A percentile compares a stretch with the other conserved stretches of the same genome.
phyloP scores from a whole-genome alignment of 2,797 vertebrate species.

The Lindbergichthys nudifrons region DNA sequence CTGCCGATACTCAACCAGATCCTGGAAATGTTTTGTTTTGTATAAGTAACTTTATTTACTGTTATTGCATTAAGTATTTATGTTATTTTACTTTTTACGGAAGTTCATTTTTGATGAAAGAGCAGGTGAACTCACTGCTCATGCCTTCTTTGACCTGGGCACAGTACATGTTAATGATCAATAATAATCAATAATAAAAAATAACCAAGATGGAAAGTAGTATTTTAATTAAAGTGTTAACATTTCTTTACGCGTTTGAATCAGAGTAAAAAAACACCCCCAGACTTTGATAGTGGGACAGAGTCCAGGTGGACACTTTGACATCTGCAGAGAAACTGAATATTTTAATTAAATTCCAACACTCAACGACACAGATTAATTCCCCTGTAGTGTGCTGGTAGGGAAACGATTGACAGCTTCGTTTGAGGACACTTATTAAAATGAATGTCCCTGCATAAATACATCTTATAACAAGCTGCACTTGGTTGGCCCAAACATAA shows the following conservation, averaged over 20 bases:
- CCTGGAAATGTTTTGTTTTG: not conserved
- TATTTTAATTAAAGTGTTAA: not conserved
- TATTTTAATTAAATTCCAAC: constrained; percentile 26
- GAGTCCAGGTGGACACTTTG: not conserved
- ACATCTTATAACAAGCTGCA: not conserved
- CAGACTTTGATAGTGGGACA: not conserved
- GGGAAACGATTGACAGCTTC: not conserved
- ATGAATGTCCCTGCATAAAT: not conserved
- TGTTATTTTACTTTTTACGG: not conserved
- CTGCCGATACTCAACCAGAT: not conserved
- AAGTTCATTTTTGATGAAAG: not conserved
- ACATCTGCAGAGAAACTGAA: not conserved
- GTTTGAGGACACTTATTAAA: not conserved
- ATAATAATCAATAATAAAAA: not conserved
- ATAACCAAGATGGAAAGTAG: not conserved
- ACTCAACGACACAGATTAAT: not conserved
- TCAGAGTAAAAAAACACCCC: not conserved
- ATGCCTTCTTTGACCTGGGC: not conserved
- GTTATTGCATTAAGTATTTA: not conserved
- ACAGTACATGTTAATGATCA: not conserved
- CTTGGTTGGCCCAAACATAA: constrained; percentile 6
- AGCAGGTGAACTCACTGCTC: not conserved
- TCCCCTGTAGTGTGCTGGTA: not conserved
- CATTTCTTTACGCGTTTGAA: not conserved
- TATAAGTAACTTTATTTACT: too few species aligned